phyloP scores from a whole-genome alignment of 1,140 invertebrate genomes.

The Caerostris darwini region DNA sequence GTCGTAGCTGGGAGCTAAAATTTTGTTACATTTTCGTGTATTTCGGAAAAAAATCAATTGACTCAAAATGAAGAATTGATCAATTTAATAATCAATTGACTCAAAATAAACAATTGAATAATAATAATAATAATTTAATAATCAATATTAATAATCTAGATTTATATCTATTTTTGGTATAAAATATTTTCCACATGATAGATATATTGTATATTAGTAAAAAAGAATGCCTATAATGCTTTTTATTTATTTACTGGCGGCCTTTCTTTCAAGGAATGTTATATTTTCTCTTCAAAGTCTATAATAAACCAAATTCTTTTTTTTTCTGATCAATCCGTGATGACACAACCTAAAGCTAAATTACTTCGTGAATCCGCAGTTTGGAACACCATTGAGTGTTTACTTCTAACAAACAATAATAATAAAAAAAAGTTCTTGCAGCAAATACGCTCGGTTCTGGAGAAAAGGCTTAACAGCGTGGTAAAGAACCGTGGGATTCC shows the following conservation, averaged over 20 bases:
- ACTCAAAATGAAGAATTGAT: too few relatives aligned
- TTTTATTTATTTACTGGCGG: neutral
- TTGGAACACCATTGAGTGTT: neutral
- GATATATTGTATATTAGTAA: neutral
- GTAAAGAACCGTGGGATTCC: conserved; percentile 1
- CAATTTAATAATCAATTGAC: too few relatives aligned
- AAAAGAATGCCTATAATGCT: neutral
- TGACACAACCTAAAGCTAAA: neutral
- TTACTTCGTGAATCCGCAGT: neutral
- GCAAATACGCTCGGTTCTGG: neutral
- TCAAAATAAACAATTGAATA: too few relatives aligned
- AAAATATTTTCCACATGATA: too few relatives aligned
- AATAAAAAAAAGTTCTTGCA: neutral
- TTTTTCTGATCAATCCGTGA: too few relatives aligned
- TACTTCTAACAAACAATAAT: neutral
- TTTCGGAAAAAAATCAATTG: too few relatives aligned
- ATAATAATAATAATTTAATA: too few relatives aligned
- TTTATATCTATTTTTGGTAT: too few relatives aligned
- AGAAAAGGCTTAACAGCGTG: neutral
- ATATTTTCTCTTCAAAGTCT: neutral
- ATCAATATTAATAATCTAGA: too few relatives aligned
- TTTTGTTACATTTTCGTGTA: too few relatives aligned
- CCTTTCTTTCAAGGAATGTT: neutral
- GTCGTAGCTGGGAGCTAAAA: too few relatives aligned
- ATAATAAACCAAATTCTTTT: neutral